phyloP scores from a whole-genome alignment of 2,113 vertebrate genomes.

The Corynorhinus townsendii region DNA sequence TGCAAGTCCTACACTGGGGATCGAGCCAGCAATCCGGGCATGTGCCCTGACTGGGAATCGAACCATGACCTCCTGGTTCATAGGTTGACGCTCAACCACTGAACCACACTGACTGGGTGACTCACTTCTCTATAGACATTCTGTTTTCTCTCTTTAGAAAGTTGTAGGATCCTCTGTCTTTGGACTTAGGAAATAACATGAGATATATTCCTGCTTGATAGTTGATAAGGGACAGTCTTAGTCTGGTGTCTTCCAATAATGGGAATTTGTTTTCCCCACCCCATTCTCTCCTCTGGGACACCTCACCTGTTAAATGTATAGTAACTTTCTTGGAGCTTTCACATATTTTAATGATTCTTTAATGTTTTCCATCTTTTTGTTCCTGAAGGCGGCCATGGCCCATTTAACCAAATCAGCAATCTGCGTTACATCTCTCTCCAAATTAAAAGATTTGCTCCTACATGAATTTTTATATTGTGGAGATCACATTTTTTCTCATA shows the following conservation, averaged over 20 bases:
- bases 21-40: not conserved
- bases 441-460: constrained; percentile 6
- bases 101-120: not conserved
- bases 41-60: not conserved
- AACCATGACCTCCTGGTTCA: not conserved
- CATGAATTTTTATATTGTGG: not conserved
- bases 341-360: not conserved
- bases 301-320: not conserved
- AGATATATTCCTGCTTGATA: not conserved
- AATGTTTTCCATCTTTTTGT: not conserved
- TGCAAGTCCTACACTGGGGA: not conserved
- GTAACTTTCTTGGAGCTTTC: not conserved
- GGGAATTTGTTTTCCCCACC: not conserved
- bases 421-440: not conserved
- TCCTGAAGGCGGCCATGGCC: not conserved
- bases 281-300: not conserved
- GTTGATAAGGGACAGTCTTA: not conserved
- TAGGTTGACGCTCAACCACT: not conserved
- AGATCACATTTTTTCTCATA: not conserved
- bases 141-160: not conserved
- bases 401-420: not conserved
- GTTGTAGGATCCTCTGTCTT: not conserved
- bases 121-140: not conserved
- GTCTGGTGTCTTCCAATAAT: not conserved
- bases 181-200: not conserved